Base-by-base conservation (phyloP, 2,888 invertebrate species). In the Poecilobothrus nobilitatus region DNA sequence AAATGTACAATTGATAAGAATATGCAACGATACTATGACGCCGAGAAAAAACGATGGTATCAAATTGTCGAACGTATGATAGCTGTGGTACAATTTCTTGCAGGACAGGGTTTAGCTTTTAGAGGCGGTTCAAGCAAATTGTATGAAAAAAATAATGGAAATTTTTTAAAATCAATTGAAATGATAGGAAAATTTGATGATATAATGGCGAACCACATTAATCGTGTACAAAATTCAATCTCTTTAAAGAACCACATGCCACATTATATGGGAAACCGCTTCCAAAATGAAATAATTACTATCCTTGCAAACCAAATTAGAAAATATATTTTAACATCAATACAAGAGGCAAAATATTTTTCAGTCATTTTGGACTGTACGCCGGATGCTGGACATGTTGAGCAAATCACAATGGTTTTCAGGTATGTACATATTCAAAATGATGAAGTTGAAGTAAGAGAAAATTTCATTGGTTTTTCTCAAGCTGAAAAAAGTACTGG, bases 271-370 rank as follows among this genome's bases (percentile, higher is more conserved):
- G 41, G 66, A 20, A 44, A 44, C 22, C 37, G 21, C 22, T 37
- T 53, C 41, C 66, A 66, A 27, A 66, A 66, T 21, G 53, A 53
- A 27, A 21, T 66, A 53, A 66, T 66, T 53, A n/a, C 34, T 53
- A 53, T 66, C n/a, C 22, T 44, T 27, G 12, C 66, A 20, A 53
- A 66, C 18, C 41, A 22, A 21, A 41, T 66, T 53, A 12, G 12
- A 66, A 66, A 62, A 62, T 41, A 66, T 22, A 66, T 66, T 20
- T 27, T 53, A 27, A 53, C 21, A 22, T n/a, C 20, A 27, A 22
- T 66, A 21, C 37, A 66, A 44, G 61, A 21, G 18, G 66, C 66
- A 21, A 66, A 66, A 44, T 61, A 66, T 66, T 66, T 37, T 66
- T 66, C 66, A 66, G 41, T 62, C 21, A 21, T 62, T 62, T 62